Evolutionary conservation across 2,797 vertebrate species (phyloP).

Genomic region (Dendrocincla tyrannina): DNA sequence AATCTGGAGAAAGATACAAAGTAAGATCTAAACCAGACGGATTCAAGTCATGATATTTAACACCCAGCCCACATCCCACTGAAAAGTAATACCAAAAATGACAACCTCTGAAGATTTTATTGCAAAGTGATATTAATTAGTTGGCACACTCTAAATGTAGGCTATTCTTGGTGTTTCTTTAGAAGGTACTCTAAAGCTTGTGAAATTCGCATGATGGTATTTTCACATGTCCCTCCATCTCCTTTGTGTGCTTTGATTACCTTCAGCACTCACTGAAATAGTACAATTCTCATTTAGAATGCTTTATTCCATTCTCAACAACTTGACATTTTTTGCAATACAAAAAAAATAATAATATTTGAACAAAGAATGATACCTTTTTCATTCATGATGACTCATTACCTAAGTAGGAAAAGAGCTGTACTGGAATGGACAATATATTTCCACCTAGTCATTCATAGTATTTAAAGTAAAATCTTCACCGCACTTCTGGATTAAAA

Average conservation of each 20-base stretch:
- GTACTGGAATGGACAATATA: background rate
- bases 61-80: background rate
- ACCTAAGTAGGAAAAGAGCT: background rate
- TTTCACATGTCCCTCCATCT: fast-evolving
- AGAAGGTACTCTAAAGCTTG: background rate
- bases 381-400: background rate
- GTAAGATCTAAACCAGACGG: background rate
- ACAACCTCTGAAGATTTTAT: background rate
- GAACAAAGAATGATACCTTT: background rate
- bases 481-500: background rate
- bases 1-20: constrained; percentile 80
- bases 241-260: background rate
- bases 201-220: background rate
- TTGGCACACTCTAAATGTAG: background rate
- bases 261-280: background rate
- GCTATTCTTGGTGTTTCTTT: background rate
- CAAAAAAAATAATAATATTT: background rate
- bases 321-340: background rate
- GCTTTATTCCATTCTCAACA: background rate
- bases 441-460: background rate
- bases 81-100: background rate
- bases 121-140: background rate
- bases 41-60: background rate
- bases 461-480: background rate
- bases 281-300: background rate